phyloP scores from a whole-genome alignment of 2,888 invertebrate species.

The Noctua comes region DNA sequence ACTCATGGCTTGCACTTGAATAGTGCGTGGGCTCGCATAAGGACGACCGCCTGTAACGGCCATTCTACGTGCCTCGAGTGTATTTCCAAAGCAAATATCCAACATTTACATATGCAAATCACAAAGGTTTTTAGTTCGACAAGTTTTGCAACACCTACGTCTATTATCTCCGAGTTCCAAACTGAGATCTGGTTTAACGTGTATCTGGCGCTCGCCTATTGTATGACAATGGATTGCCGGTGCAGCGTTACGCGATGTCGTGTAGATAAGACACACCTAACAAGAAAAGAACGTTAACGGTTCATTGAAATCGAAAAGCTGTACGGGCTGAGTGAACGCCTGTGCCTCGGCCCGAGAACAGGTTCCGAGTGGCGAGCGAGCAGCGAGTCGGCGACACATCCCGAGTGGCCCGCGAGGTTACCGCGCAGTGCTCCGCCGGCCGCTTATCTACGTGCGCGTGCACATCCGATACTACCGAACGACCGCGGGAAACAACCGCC shows the following conservation, averaged over 20 bases:
- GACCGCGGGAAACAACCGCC: constrained; percentile 70
- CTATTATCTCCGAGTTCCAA: constrained; percentile 56
- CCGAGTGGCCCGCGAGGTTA: constrained; percentile 79
- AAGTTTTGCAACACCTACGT: constrained; percentile 60
- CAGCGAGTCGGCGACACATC: constrained; percentile 82
- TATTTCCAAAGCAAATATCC: constrained; percentile 70
- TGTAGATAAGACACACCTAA: constrained; percentile 81
- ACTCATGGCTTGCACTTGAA: constrained; percentile 70
- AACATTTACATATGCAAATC: constrained; percentile 68
- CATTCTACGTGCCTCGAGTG: constrained; percentile 78
- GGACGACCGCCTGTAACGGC: constrained; percentile 77
- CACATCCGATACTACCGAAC: constrained; percentile 72
- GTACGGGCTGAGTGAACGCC: constrained; percentile 80
- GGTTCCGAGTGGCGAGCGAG: constrained; percentile 78
- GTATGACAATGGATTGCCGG: constrained; percentile 63
- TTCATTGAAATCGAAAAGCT: constrained; percentile 89
- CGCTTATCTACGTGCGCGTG: constrained; percentile 83
- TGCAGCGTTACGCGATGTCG: constrained; percentile 81
- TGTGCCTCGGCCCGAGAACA: constrained; percentile 80
- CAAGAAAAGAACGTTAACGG: constrained; percentile 87
- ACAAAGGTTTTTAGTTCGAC: constrained; percentile 55
- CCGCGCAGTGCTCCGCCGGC: constrained; percentile 86
- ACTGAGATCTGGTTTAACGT: constrained; percentile 66
- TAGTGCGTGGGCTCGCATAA: constrained; percentile 81
- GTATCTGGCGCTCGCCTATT: constrained; percentile 63